Percentiles rank a stretch among this genome's conserved stretches.
Evolutionary conservation across 2,888 invertebrate genomes (phyloP).

Genomic region (Microctonus brassicae): DNA sequence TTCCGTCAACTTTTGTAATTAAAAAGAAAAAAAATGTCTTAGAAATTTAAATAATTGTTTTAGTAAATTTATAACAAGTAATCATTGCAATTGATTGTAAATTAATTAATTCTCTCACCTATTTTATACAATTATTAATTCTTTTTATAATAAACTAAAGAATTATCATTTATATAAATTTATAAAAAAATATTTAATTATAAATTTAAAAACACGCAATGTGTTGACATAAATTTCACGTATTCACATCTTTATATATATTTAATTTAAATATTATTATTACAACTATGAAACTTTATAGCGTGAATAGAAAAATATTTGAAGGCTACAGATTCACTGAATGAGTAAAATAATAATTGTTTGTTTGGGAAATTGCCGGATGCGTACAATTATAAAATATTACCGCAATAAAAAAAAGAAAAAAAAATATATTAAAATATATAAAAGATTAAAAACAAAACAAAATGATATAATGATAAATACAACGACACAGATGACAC

Average conservation of each 20-base stretch:
- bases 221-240: neutral
- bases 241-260: neutral
- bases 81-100: too few species aligned
- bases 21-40: too few species aligned
- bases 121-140: too few species aligned
- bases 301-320: constrained; percentile 6
- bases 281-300: constrained; percentile 28
- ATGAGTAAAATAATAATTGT: constrained; percentile 41
- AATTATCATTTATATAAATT: neutral
- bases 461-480: neutral
- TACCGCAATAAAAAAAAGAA: neutral
- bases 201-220: neutral
- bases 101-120: too few species aligned
- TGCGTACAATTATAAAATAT: neutral
- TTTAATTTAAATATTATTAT: constrained; percentile 17
- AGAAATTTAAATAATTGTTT: too few species aligned
- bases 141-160: too few species aligned
- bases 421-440: neutral
- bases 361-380: neutral
- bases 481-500: neutral
- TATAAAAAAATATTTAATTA: neutral
- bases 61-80: too few species aligned
- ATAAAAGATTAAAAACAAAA: neutral
- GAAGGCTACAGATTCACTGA: constrained; percentile 32
- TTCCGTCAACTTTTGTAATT: too few species aligned